Base-by-base conservation (phyloP, 2,888 invertebrate species). In the Matsumyia berberina region DNA sequence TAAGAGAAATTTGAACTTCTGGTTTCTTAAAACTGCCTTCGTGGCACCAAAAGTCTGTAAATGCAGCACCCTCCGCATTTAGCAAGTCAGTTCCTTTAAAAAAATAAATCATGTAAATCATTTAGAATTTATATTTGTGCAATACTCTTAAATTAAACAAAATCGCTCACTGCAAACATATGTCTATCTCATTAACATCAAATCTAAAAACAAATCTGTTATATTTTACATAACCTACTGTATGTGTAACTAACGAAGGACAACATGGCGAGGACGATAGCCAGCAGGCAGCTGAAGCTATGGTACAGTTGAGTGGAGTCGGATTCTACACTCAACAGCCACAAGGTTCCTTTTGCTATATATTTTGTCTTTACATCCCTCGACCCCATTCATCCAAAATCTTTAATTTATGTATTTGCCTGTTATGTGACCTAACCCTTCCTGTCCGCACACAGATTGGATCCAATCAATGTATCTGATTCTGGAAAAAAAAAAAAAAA, bases 221-320 rank as follows among this genome's bases (percentile, higher is more conserved):
- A 79, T 85, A 85, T 80, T 85, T 85, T 80, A 53, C 85, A 80
- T 85, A 60, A 85, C 70, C 66, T 37, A 46, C 69, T 76, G 64
- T 80, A 66, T 85, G 85, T 85, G 85, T 85, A 80, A 85, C 85
- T 85, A 85, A 85, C 85, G 80, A 93, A 93, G 85, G 93, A 92
- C 87, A 92, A 92, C 87, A 89, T 88, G 89, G 90, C 86, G 94
- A 94, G 87, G 94, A 94, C 87, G 94, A 94, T 89, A 94, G 94
- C 88, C 95, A 95, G 89, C 95, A 96, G 88, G 96, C 94, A 0
- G 95, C 95, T 0, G 96, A 96, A 90, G 95, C 96, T 8, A 95
- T 96, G 94, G 95, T 95, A 44, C 95, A 96, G 89, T 92, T 96
- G 93, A 91, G 91, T 89, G 93, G 94, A 87, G 93, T 94, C 90